Base-by-base conservation (phyloP, 2,113 vertebrate species). In the Asarcornis scutulata region DNA sequence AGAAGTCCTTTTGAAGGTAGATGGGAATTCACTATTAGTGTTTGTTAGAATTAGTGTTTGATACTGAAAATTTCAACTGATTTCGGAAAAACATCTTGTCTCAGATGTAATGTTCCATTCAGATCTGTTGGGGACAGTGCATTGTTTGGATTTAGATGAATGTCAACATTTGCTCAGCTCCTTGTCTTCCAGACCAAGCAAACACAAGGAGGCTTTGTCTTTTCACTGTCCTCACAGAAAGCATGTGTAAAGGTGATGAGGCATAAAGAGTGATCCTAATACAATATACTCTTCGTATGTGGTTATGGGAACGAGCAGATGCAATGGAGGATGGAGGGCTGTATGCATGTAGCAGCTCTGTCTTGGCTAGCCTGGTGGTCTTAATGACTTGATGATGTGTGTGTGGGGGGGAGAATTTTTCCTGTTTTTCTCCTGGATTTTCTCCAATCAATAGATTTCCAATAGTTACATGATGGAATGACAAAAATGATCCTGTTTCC, bases 401-500 rank as follows among this genome's bases (percentile, higher is more conserved):
- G n/a, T n/a, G n/a, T 2, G 40, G 4, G 40, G 46, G 9, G 8
- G 6, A 42, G 7, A 48, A 13, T 53, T 44, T 86, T 91, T 85
- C 34, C 48, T 69, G 17, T 34, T 82, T 94, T 86, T 76, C 88
- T 92, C 67, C 15, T 88, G 58, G 20, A 93, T 55, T 71, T 79
- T 66, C 48, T 83, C 77, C 84, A 78, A 95, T 96, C 90, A 71
- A 96, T 94, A 66, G 58, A 66, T 84, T 95, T 66, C 77, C 66
- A 87, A 93, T 94, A 95, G 80, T 90, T 93, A 83, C 91, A 50
- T 0, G 9, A 83, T 77, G 88, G 86, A 95, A 89, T 94, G 91
- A 91, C 84, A 93, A 96, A 95, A 96, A 93, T 84, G 83, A 22
- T 93, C 77, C 44, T 42, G 66, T 92, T 95, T 92, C 62, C 64